A percentile compares a stretch with the other conserved stretches of the same genome.
These are phyloP conservation scores for Pitta sordida DNA, from an alignment of 2,113 vertebrate species.

Conservation along the genomic window DNA sequence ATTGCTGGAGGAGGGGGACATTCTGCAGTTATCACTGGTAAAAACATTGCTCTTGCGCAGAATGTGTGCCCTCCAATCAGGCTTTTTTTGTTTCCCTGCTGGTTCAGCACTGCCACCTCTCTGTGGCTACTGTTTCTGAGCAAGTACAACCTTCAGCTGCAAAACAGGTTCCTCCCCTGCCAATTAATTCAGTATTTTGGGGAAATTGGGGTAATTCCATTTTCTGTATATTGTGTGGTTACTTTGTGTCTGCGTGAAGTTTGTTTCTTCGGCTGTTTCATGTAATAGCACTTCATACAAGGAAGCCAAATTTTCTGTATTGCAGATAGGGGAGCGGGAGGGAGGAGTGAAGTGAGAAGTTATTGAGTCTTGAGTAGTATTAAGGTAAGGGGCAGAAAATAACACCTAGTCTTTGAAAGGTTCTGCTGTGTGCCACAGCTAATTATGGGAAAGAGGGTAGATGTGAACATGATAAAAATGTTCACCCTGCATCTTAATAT, in stretches of 20 bases:
- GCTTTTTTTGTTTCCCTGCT: not conserved
- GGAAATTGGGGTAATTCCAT: not conserved
- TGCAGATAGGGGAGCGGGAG: not conserved
- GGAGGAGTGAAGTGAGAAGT: not conserved
- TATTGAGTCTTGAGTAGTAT: not conserved
- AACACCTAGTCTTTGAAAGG: not conserved
- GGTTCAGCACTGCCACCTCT: constrained; percentile 4
- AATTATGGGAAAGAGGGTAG: not conserved
- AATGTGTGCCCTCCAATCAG: not conserved
- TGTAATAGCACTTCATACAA: not conserved
- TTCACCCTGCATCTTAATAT: not conserved
- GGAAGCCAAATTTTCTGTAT: not conserved
- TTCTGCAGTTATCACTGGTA: constrained; percentile 82
- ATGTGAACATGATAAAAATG: not conserved
- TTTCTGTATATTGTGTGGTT: not conserved
- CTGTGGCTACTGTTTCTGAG: not conserved
- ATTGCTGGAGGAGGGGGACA: constrained; percentile 89
- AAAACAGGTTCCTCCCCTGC: not conserved
- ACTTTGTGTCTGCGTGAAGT: not conserved
- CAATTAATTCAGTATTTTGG: not conserved
- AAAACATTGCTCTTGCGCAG: not conserved
- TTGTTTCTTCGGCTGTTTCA: not conserved
- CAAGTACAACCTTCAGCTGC: not conserved
- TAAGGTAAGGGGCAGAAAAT: not conserved
- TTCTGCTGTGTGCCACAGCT: not conserved